A percentile compares a stretch with the other conserved stretches of the same genome.
Conservation (phyloP, 1,140 invertebrate genomes). For the Phenacoccus solenopsis region DNA sequence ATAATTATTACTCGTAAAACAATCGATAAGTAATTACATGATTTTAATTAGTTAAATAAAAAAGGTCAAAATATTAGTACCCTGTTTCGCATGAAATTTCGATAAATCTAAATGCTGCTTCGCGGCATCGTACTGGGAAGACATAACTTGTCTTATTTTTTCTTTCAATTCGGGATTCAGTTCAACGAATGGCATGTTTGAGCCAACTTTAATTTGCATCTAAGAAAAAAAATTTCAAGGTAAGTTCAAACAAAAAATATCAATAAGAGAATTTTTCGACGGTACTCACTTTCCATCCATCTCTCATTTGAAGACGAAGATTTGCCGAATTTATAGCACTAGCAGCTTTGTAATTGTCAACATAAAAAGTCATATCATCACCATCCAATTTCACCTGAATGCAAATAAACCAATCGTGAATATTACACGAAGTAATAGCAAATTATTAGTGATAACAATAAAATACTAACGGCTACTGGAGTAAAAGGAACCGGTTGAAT, state of each 20-base stretch:
- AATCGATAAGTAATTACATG: too few relatives aligned
- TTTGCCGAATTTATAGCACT: not conserved
- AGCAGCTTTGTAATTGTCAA: not conserved
- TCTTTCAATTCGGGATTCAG: not conserved
- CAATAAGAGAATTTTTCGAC: not conserved
- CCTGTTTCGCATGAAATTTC: not conserved
- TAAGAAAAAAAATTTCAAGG: not conserved
- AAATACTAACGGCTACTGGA: constrained; percentile 40
- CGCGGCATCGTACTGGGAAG: not conserved
- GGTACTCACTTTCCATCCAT: not conserved
- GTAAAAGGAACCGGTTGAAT: constrained; percentile 49
- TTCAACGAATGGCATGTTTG: not conserved
- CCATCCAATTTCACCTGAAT: not conserved
- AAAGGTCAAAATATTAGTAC: too few relatives aligned
- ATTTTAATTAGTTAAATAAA: too few relatives aligned
- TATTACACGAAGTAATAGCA: too few relatives aligned
- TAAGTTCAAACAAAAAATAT: not conserved
- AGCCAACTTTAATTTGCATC: not conserved
- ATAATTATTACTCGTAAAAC: too few relatives aligned
- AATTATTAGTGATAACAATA: too few relatives aligned
- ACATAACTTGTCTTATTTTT: not conserved
- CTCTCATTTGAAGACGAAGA: not conserved
- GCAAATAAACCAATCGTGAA: too few relatives aligned
- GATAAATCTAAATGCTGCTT: not conserved
- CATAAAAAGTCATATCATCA: not conserved